These are phyloP conservation scores for Heterochromis multidens DNA, from an alignment of 2,113 vertebrate species.

Conservation along the genomic window DNA sequence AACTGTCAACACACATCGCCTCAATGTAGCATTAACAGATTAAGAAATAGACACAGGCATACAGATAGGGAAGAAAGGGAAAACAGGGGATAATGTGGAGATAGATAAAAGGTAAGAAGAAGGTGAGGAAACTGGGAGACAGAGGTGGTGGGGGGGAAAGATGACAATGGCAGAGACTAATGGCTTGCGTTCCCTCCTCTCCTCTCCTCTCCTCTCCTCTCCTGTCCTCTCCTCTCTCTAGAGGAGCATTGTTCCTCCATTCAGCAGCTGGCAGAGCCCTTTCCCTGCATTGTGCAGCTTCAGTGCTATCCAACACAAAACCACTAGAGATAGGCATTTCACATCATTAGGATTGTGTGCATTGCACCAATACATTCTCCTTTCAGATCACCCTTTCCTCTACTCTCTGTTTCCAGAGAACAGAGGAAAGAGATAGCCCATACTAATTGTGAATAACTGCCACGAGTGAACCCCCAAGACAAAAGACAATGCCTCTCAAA, in stretches of 20 bases:
- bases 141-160: constrained; percentile 9
- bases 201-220: neutral
- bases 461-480: neutral
- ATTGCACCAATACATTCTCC: constrained; percentile 37
- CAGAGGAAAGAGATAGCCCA: neutral
- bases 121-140: neutral
- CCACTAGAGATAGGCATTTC: constrained; percentile 18
- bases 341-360: constrained; percentile 10
- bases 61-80: neutral
- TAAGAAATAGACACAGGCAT: neutral
- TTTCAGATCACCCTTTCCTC: neutral
- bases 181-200: constrained; percentile 36
- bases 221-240: constrained; percentile 1
- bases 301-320: neutral
- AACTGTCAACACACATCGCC: constrained; percentile 26
- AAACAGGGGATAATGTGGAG: neutral
- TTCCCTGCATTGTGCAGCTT: constrained; percentile 45
- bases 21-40: constrained; percentile 12
- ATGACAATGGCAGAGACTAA: constrained; percentile 62
- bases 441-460: neutral
- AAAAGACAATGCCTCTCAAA: neutral
- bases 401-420: neutral
- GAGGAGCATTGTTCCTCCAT: constrained; percentile 52
- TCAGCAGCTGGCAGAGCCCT: constrained; percentile 34
- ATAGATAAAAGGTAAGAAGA: neutral